Percentiles rank a stretch among this genome's conserved stretches.
Evolutionary conservation across 2,113 vertebrate species (phyloP).

Genomic region (Poicephalus meyeri): DNA sequence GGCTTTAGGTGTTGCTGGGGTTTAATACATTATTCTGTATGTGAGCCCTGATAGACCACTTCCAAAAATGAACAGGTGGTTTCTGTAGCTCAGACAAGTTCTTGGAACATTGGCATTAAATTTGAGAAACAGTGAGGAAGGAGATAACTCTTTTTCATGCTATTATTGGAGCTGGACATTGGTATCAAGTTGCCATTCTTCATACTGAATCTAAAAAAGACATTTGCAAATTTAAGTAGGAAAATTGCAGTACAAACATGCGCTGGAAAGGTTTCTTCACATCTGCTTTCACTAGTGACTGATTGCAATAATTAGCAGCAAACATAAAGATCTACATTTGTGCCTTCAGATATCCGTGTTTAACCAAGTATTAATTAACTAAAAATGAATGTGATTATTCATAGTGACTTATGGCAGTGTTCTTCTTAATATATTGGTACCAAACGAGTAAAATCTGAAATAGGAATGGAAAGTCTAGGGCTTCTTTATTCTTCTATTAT

Average conservation of each 20-base stretch:
- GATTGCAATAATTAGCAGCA: constrained; percentile 21
- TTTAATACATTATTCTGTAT: not conserved
- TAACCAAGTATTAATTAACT: constrained; percentile 46
- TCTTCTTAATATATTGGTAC: not conserved
- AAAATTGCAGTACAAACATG: not conserved
- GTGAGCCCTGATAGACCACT: not conserved
- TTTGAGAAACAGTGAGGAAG: not conserved
- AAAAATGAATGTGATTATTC: not conserved
- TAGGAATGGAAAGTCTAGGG: not conserved
- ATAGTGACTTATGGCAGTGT: not conserved
- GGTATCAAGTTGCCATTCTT: not conserved
- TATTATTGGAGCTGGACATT: not conserved
- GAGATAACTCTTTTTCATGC: not conserved
- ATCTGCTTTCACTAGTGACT: constrained; percentile 19
- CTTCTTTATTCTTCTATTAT: not conserved
- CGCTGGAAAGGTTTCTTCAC: not conserved
- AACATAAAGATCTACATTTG: not conserved
- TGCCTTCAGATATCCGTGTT: constrained; percentile 2
- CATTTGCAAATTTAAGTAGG: not conserved
- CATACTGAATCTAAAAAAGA: not conserved
- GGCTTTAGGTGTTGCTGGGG: not conserved
- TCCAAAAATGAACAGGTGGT: not conserved
- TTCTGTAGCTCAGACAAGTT: not conserved
- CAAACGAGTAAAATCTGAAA: not conserved
- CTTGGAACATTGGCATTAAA: not conserved